A percentile compares a stretch with the other conserved stretches of the same genome.
These are phyloP conservation scores for Mythimna pallens DNA, from an alignment of 2,888 invertebrate species.

Conservation along the genomic window DNA sequence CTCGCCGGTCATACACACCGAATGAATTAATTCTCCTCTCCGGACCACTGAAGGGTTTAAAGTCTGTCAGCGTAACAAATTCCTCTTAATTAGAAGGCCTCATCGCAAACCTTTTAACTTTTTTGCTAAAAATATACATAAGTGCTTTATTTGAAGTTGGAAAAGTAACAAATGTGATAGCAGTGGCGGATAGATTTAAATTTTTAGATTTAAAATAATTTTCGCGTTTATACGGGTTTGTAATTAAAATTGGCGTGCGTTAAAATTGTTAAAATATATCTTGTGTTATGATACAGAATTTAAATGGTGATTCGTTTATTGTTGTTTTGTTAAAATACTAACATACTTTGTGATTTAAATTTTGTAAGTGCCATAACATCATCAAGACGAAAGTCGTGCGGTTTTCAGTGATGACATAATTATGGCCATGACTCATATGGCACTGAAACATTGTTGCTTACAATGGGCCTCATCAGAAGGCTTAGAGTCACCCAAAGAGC, in stretches of 20 bases:
- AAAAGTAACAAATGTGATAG: constrained; percentile 9
- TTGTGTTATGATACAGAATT: not conserved
- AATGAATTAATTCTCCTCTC: constrained; percentile 66
- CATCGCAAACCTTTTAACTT: constrained; percentile 63
- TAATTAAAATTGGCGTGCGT: not conserved
- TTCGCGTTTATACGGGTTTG: not conserved
- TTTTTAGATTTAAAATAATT: not conserved
- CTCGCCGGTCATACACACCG: constrained; percentile 61
- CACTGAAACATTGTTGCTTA: no score
- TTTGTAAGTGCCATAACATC: no score
- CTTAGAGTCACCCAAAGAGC: no score
- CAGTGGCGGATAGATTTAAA: not conserved
- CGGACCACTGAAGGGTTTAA: constrained; percentile 63
- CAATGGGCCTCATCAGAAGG: no score
- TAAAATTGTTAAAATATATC: not conserved
- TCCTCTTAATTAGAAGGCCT: constrained; percentile 69
- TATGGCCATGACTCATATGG: no score
- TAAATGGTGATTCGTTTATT: not conserved
- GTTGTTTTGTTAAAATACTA: no score
- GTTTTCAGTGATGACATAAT: no score
- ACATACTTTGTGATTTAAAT: no score
- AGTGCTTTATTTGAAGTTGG: constrained; percentile 26
- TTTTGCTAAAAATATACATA: constrained; percentile 62
- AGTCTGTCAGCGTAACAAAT: constrained; percentile 69
- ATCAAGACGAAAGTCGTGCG: no score